phyloP scores from a whole-genome alignment of 1,140 invertebrate species.

The Drosophila pallidifrons region DNA sequence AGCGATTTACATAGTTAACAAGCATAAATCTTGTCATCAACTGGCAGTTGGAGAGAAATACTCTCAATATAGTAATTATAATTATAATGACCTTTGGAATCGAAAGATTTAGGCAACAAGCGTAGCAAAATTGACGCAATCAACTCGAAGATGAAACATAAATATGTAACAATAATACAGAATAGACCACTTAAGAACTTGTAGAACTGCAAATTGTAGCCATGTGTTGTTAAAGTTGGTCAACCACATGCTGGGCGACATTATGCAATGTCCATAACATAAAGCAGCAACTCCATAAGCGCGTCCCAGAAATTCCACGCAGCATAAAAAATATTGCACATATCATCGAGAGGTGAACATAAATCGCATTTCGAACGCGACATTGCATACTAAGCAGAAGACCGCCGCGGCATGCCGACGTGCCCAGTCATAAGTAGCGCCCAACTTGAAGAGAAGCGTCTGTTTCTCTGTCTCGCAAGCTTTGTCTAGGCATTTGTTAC shows the following conservation, averaged over 20 bases:
- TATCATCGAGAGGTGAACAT: conserved; percentile 60
- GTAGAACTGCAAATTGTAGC: not conserved
- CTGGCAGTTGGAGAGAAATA: too few relatives aligned
- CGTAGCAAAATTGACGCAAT: not conserved
- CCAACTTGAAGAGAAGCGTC: too few relatives aligned
- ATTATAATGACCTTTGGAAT: not conserved
- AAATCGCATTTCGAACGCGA: conserved; percentile 35
- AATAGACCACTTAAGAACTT: conserved; percentile 2
- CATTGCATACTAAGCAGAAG: conserved; percentile 59
- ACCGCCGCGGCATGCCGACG: conserved; percentile 10
- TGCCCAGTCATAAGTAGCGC: conserved; percentile 50
- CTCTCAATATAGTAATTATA: too few relatives aligned
- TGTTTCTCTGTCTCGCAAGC: too few relatives aligned
- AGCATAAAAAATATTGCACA: conserved; percentile 73
- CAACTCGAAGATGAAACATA: too few relatives aligned
- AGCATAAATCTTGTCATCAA: too few relatives aligned
- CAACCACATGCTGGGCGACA: not conserved
- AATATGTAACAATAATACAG: too few relatives aligned
- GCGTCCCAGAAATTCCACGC: conserved; percentile 46
- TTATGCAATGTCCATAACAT: conserved; percentile 27
- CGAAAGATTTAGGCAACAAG: conserved; percentile 59
- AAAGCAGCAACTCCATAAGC: not conserved
- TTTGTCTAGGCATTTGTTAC: conserved; percentile 19
- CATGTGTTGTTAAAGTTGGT: not conserved
- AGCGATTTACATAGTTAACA: too few relatives aligned